These are phyloP conservation scores for Sebastes trivittatus DNA, from an alignment of 2,797 vertebrate genomes.

Conservation along the genomic window DNA sequence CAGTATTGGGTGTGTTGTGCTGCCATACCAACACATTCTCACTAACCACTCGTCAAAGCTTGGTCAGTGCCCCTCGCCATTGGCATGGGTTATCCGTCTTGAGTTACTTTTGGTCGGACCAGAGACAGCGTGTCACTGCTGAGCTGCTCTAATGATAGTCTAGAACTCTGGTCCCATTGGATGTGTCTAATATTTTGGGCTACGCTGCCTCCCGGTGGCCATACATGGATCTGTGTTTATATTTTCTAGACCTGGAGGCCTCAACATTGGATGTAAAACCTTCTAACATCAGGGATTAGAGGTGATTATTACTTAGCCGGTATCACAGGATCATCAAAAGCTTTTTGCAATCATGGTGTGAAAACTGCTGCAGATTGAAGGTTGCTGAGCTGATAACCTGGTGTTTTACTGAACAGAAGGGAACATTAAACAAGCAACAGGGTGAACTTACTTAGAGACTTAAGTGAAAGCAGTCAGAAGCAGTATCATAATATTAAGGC, in stretches of 20 bases:
- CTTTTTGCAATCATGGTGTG: background rate
- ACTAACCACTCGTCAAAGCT: no score
- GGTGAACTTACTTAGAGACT: background rate
- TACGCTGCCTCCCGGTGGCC: constrained; percentile 61
- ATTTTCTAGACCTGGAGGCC: background rate
- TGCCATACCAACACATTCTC: background rate
- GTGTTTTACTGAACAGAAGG: background rate
- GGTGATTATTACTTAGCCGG: background rate
- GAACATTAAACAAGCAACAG: background rate
- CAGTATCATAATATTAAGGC: background rate
- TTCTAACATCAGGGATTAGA: background rate
- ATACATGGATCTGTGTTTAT: background rate
- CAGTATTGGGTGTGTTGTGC: background rate
- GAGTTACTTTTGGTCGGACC: no score
- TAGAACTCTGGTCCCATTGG: background rate
- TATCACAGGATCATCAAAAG: background rate
- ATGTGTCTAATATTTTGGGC: background rate
- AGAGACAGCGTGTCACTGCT: background rate
- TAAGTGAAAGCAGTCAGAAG: background rate
- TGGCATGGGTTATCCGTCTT: no score
- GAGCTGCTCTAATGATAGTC: background rate
- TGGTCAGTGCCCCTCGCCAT: no score
- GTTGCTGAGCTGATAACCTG: background rate
- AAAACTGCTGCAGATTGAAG: background rate
- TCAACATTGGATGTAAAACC: background rate